These are phyloP conservation scores for Rhopalosiphum nymphaeae DNA, from an alignment of 2,888 invertebrate species.

Conservation along the genomic window DNA sequence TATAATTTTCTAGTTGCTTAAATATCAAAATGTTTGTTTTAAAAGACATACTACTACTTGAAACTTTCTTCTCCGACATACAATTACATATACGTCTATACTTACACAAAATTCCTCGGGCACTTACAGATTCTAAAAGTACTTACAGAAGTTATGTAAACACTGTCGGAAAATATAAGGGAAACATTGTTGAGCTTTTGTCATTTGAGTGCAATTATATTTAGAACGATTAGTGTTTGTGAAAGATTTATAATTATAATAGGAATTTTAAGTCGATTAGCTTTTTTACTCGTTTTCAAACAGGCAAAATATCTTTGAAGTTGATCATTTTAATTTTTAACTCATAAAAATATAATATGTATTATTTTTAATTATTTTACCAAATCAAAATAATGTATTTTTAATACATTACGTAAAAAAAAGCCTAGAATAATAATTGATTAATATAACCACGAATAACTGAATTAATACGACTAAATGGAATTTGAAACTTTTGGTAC, in stretches of 20 bases:
- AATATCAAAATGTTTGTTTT: background rate
- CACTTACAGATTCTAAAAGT: slow-evolving; percentile 22
- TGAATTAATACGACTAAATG: background rate
- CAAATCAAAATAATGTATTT: too few relatives aligned
- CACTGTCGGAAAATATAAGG: background rate
- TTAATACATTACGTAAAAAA: background rate
- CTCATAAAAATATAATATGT: background rate
- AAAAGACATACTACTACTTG: background rate
- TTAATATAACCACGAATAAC: background rate
- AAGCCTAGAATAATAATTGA: too few relatives aligned
- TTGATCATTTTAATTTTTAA: background rate
- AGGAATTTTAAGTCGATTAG: slow-evolving; percentile 10
- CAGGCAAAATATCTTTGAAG: background rate
- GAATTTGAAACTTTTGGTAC: background rate
- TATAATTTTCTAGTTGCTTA: background rate
- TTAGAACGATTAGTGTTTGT: slow-evolving; percentile 20
- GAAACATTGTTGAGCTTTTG: slow-evolving; percentile 1
- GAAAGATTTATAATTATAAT: slow-evolving; percentile 3
- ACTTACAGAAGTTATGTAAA: slow-evolving; percentile 22
- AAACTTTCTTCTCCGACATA: background rate
- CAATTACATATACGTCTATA: background rate
- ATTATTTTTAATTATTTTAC: background rate
- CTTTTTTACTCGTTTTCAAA: background rate
- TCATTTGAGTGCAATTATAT: slow-evolving; percentile 24
- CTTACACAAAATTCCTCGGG: background rate